phyloP scores from a whole-genome alignment of 2,797 vertebrate species.

The Macrochelys suwanniensis region DNA sequence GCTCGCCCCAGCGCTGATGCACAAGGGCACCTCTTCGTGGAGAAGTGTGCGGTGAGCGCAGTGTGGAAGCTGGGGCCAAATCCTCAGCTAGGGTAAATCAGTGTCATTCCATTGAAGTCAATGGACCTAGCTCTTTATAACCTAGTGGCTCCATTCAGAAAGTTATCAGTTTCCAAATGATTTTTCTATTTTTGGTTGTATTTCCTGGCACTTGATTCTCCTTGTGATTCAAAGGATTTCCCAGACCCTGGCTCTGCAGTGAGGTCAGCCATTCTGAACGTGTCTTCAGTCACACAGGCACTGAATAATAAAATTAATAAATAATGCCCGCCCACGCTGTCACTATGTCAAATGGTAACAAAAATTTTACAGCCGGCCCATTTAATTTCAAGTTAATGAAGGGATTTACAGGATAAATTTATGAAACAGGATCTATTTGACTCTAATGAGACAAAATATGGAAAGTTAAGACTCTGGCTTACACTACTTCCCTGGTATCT shows the following conservation, averaged over 20 bases:
- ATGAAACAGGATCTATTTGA: fast-evolving
- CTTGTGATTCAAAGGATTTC: constrained; percentile 47
- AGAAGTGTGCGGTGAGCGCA: no score
- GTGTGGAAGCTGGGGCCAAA: background rate
- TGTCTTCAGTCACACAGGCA: background rate
- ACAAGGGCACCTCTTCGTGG: no score
- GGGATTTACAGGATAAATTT: background rate
- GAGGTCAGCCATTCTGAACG: constrained; percentile 16
- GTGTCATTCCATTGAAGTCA: background rate
- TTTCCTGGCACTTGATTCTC: constrained; percentile 32
- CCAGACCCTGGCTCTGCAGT: fast-evolving
- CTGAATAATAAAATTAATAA: background rate
- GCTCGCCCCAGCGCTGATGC: no score
- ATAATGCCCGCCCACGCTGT: background rate
- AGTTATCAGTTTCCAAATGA: background rate
- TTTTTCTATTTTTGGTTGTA: background rate
- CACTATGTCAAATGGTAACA: background rate
- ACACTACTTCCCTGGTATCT: background rate
- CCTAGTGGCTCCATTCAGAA: background rate
- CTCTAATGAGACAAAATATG: background rate
- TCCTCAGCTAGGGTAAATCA: background rate
- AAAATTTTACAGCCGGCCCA: background rate
- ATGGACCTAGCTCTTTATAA: background rate
- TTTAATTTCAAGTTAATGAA: background rate
- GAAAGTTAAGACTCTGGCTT: background rate